phyloP scores from a whole-genome alignment of 2,888 invertebrate genomes.

The Actias luna region DNA sequence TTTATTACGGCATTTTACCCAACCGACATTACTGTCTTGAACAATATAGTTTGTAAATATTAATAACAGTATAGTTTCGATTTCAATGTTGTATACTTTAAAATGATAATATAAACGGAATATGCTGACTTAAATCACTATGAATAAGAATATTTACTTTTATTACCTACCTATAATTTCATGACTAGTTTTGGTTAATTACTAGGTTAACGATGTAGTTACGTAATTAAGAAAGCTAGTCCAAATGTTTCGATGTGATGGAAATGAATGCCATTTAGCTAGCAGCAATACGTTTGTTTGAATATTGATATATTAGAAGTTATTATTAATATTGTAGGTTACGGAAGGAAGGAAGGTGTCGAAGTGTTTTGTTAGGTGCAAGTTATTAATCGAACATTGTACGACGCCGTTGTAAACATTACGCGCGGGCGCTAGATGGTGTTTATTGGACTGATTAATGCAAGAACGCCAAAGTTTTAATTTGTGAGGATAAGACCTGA shows the following conservation, averaged over 20 bases:
- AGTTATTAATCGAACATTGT: background rate
- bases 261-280: slow-evolving; percentile 74
- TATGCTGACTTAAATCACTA: slow-evolving; percentile 53
- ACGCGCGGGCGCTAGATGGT: slow-evolving; percentile 38
- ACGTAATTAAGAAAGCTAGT: slow-evolving; percentile 80
- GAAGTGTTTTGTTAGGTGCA: background rate
- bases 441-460: slow-evolving; percentile 22
- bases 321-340: slow-evolving; percentile 8
- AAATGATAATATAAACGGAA: slow-evolving; percentile 45
- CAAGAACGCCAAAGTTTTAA: slow-evolving; percentile 30
- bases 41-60: slow-evolving; percentile 53
- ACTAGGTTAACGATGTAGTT: slow-evolving; percentile 69
- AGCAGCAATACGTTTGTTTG: slow-evolving; percentile 51
- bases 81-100: slow-evolving; percentile 58
- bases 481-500: slow-evolving; percentile 27
- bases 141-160: slow-evolving; percentile 37
- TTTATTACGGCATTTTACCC: slow-evolving; percentile 25
- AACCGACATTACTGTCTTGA: slow-evolving; percentile 31
- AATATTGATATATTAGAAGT: slow-evolving; percentile 38
- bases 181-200: slow-evolving; percentile 79
- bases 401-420: slow-evolving; percentile 5
- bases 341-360: background rate
- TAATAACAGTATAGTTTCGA: slow-evolving; percentile 34
- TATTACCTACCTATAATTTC: slow-evolving; percentile 58
- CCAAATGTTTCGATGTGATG: slow-evolving; percentile 78